Conservation (phyloP, 2,113 vertebrate genomes). For the Podilymbus podiceps region DNA sequence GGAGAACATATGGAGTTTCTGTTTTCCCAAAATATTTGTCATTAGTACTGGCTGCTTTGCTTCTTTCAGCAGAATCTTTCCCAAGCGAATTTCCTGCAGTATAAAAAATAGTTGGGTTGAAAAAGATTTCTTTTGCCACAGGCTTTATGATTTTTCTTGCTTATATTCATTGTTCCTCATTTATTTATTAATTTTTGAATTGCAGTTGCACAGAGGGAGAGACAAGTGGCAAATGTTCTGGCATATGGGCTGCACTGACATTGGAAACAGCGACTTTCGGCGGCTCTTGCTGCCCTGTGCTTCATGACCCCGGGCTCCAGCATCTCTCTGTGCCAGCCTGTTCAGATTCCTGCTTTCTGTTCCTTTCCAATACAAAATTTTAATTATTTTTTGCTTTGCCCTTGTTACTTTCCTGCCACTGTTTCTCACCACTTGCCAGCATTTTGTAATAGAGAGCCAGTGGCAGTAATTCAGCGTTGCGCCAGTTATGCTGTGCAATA, state of each 20-base stretch:
- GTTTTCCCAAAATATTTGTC: constrained; percentile 49
- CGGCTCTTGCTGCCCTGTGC: background rate
- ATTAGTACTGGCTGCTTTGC: background rate
- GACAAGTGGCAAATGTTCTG: constrained; percentile 14
- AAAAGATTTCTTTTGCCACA: background rate
- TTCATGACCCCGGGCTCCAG: background rate
- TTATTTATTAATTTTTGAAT: constrained; percentile 29
- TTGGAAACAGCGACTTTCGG: background rate
- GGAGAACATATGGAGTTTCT: background rate
- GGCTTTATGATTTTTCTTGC: background rate
- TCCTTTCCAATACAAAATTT: background rate
- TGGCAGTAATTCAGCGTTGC: background rate
- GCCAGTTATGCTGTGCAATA: background rate
- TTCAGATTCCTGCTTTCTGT: background rate
- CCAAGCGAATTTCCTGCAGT: background rate
- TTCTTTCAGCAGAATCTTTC: constrained; percentile 31
- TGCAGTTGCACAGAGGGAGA: background rate
- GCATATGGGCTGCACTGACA: background rate
- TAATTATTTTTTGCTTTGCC: background rate
- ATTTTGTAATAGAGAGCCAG: background rate
- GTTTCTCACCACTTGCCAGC: background rate
- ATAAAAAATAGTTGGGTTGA: background rate
- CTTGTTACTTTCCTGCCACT: background rate
- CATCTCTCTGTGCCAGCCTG: background rate
- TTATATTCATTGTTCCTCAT: background rate